Evolutionary conservation across 2,888 invertebrate species (phyloP).

Genomic region (Harpagoxenus sublaevis): DNA sequence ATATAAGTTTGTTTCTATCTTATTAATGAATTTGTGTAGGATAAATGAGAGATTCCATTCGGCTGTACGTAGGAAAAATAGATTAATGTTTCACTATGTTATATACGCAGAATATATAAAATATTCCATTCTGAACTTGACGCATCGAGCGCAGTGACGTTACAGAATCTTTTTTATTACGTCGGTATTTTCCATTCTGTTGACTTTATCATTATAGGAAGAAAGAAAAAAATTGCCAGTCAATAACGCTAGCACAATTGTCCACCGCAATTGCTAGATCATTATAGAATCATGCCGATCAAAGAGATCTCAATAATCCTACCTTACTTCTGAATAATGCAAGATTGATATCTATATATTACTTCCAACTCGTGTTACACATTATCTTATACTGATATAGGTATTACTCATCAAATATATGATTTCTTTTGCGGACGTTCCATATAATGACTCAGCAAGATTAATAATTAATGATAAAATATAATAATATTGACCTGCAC

Average conservation of each 20-base stretch:
- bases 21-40: not conserved
- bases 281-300: not conserved
- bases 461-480: not conserved
- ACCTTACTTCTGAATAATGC: not conserved
- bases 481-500: not conserved
- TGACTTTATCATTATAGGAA: not conserved
- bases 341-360: not conserved
- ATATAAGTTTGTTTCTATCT: not conserved
- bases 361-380: not conserved
- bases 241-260: not conserved
- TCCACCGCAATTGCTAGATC: not conserved
- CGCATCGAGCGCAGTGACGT: not conserved
- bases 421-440: not conserved
- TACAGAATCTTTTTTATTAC: not conserved
- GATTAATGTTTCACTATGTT: not conserved
- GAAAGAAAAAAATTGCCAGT: not conserved
- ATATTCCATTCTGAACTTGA: not conserved
- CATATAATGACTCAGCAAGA: not conserved
- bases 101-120: not conserved
- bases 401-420: not conserved
- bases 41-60: not conserved
- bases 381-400: not conserved
- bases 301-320: not conserved
- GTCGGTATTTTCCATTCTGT: slow-evolving; percentile 4
- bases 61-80: not conserved